Conservation (phyloP, 1,140 invertebrate species). For the Augochlora pura region DNA sequence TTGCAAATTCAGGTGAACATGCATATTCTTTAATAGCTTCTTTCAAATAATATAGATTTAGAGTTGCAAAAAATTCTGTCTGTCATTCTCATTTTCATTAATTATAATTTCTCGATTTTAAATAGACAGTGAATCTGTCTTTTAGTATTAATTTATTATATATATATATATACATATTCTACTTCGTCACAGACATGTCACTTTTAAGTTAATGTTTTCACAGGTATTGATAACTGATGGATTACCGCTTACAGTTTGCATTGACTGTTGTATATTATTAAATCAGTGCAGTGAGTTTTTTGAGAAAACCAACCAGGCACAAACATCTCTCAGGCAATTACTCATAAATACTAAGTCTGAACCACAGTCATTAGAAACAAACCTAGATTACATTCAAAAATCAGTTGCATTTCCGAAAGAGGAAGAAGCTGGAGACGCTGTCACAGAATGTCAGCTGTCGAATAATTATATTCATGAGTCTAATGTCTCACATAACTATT, state of each 20-base stretch:
- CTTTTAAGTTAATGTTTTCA: conserved; percentile 18
- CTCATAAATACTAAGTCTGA: conserved; percentile 67
- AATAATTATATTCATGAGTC: conserved; percentile 64
- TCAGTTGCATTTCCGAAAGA: conserved; percentile 60
- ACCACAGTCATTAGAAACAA: conserved; percentile 50
- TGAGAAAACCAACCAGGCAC: conserved; percentile 77
- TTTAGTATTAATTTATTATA: neutral
- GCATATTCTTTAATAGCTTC: neutral
- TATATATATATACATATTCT: neutral
- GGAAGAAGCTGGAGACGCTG: conserved; percentile 51
- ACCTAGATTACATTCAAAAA: conserved; percentile 68
- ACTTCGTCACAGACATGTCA: neutral
- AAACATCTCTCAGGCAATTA: conserved; percentile 71
- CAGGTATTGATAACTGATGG: conserved; percentile 73
- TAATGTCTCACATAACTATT: conserved; percentile 53
- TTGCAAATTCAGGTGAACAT: conserved; percentile 78
- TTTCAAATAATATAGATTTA: neutral
- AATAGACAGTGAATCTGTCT: neutral
- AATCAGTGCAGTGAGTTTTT: conserved; percentile 78
- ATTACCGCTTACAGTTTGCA: conserved; percentile 74
- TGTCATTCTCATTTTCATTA: neutral
- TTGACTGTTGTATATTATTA: conserved; percentile 75
- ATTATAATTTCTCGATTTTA: neutral
- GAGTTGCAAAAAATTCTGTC: neutral
- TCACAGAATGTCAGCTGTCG: conserved; percentile 61